Evolutionary conservation across 1,140 invertebrate genomes (phyloP), one percentile per base, ranked within the genome.

Genomic region (Grapholita molesta): DNA sequence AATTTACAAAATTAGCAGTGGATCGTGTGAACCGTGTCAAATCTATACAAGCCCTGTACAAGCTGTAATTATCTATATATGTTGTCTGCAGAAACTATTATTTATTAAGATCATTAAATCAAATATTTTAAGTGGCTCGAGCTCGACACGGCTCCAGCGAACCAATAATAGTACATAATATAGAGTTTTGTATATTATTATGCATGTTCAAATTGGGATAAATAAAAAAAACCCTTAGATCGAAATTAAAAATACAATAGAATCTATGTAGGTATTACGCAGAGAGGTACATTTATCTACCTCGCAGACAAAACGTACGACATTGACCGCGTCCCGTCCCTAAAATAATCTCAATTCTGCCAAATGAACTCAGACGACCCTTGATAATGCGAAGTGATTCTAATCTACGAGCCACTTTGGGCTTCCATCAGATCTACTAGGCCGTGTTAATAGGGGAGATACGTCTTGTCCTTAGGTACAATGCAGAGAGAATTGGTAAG

Each of bases 281-380:
- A n/a, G n/a, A n/a, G n/a, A n/a, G n/a, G n/a, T 12, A 61, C 12
- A 61, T 61, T 12, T 61, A 61, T 30, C 55, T 28, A 57, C 4
- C 8, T 9, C 21, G 55, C 55, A 57, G 53, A 28, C 55, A 3
- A 21, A 61, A 30, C n/a, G 42, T 4, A n/a, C 42, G 7, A 32
- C 55, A 18, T 61, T 61, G 55, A 61, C 55, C 55, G 42, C 7
- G 42, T 48, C 42, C n/a, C 25, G 55, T 61, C 55, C 55, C 55
- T 61, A 61, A n/a, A 61, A 61, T 61, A 61, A 61, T 61, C 55
- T 28, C 55, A 61, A 61, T 61, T 61, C 55, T 61, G 24, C 55
- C 55, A 61, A 61, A 61, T 61, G 55, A 61, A 61, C 55, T 30
- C 25, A 28, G 55, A 61, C 55, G 55, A 61, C 55, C 55, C 55